Base-by-base conservation (phyloP, 2,888 invertebrate genomes). In the Drosophila lutescens region DNA sequence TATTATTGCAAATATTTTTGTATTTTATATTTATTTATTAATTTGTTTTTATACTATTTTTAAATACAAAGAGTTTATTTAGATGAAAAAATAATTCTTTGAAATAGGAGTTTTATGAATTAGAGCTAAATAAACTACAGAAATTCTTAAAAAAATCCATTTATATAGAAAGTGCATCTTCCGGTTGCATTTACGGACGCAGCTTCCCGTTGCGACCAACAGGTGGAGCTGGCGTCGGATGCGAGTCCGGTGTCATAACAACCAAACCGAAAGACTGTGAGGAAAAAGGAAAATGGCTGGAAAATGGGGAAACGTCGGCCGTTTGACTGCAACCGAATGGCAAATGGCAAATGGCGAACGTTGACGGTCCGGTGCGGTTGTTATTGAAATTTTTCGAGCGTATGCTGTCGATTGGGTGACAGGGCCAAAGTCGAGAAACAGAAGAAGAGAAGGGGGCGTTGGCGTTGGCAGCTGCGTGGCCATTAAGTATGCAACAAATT, bases 341-440 rank as follows among this genome's bases (percentile, higher is more conserved):
- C 26, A 23, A 66, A 44, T 65, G 60, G 47, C 40, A 26, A 66
- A 46, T 65, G 60, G 47, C 40, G 26, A 49, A 40, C 58, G 54
- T 43, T 72, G 65, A 67, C 50, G 56, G 32, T 44, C 5, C 34
- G 44, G 20, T 32, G 30, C 53, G 66, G 40, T 30, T 77, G 79
- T 77, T 84, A 86, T 82, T 84, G 76, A 78, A 82, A 84, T 80
- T 84, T 80, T 73, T 77, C 66, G 76, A 80, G 79, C 86, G 79
- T 83, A 59, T 74, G 70, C 59, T 57, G 59, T 77, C 73, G 69
- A 76, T 78, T 78, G 86, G 65, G 55, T 83, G 76, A 55, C 80
- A 69, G 74, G 50, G 49, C 17, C 50, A 43, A 38, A 57, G 57
- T 57, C 46, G 63, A 34, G 46, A 17, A 63, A 15, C 49, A 17